Conservation (phyloP, 2,113 vertebrate genomes). For the Lycaon pictus region DNA sequence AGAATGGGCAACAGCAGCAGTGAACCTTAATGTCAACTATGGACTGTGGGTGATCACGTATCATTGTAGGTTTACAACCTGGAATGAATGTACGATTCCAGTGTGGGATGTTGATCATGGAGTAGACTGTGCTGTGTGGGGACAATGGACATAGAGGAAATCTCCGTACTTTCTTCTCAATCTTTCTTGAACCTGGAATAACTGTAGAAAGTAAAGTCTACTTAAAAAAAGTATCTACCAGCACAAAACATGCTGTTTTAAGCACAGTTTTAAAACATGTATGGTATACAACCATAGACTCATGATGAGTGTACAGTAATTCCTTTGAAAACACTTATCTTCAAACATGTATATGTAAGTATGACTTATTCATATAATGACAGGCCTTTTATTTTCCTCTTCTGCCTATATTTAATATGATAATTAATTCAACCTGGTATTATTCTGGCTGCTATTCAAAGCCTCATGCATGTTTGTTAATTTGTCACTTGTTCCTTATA, state of each 20-base stretch:
- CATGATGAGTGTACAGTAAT: neutral
- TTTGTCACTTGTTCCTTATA: conserved; percentile 74
- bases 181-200: neutral
- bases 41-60: neutral
- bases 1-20: neutral
- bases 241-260: neutral
- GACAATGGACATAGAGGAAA: neutral
- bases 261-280: neutral
- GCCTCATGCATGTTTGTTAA: conserved; percentile 57
- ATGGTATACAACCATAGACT: neutral
- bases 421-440: conserved; percentile 59
- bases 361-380: neutral
- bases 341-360: conserved; percentile 48
- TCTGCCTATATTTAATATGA: conserved; percentile 64
- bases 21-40: neutral
- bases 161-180: neutral
- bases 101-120: neutral
- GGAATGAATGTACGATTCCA: neutral
- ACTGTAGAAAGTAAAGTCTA: neutral
- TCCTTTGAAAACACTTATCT: conserved; percentile 27
- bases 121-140: neutral
- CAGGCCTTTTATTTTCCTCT: conserved; percentile 60
- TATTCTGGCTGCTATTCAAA: conserved; percentile 68
- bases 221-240: neutral
- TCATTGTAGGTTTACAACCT: neutral